phyloP scores from a whole-genome alignment of 2,888 invertebrate species.

The Celastrina argiolus region DNA sequence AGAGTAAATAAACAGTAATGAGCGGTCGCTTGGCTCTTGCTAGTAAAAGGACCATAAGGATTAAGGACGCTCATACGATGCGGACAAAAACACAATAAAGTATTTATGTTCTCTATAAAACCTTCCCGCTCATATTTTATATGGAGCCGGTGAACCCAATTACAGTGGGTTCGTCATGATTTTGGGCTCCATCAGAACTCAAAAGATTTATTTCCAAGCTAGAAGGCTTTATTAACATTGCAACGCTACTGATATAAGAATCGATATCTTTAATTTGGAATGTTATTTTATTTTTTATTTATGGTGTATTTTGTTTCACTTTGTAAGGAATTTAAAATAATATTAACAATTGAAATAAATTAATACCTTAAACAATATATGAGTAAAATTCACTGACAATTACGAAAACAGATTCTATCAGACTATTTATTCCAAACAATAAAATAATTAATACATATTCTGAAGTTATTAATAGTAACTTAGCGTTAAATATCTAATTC shows the following conservation, averaged over 20 bases:
- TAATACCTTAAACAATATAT: no score
- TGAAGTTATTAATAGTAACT: no score
- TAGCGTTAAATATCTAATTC: no score
- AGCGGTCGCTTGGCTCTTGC: constrained; percentile 10
- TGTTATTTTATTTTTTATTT: neutral
- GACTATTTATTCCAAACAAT: no score
- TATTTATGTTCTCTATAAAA: constrained; percentile 74
- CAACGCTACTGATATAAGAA: constrained; percentile 52
- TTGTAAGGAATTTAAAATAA: no score
- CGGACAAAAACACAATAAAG: constrained; percentile 68
- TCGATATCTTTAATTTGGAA: constrained; percentile 34
- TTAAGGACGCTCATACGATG: constrained; percentile 39
- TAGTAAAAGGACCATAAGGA: constrained; percentile 28
- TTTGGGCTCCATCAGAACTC: constrained; percentile 66
- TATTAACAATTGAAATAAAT: no score
- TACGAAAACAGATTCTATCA: no score
- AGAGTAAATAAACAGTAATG: constrained; percentile 24
- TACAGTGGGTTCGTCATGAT: constrained; percentile 73
- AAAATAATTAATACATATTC: no score
- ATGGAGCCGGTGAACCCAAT: constrained; percentile 69
- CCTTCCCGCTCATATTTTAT: constrained; percentile 70
- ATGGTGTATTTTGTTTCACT: no score
- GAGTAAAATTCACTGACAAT: no score
- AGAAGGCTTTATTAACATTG: constrained; percentile 55
- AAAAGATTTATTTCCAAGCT: constrained; percentile 61